phyloP scores from a whole-genome alignment of 2,113 vertebrate genomes.

The Carollia perspicillata region DNA sequence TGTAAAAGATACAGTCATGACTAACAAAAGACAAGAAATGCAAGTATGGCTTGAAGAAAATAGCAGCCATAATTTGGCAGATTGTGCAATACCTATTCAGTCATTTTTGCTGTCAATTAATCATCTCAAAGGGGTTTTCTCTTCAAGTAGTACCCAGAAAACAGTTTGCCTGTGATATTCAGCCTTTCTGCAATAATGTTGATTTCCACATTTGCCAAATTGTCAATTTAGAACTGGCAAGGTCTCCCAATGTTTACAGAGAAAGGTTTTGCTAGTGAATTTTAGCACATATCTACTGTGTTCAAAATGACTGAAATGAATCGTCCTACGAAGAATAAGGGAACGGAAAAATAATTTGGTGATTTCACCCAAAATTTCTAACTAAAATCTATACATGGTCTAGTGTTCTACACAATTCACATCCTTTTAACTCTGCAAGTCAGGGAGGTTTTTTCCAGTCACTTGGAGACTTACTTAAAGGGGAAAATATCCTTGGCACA shows the following conservation, averaged over 20 bases:
- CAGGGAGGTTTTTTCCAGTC: neutral
- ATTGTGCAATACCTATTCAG: neutral
- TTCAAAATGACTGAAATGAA: neutral
- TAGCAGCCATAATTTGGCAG: neutral
- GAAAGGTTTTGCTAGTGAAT: neutral
- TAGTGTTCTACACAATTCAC: neutral
- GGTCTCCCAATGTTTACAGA: neutral
- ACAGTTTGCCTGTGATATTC: neutral
- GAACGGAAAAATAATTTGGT: neutral
- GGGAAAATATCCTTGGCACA: neutral
- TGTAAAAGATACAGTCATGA: neutral
- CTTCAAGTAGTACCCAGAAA: neutral
- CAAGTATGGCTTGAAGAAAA: neutral
- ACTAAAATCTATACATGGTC: neutral
- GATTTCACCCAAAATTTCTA: neutral
- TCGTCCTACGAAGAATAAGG: neutral
- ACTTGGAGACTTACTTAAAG: constrained; percentile 23
- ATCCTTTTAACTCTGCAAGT: neutral
- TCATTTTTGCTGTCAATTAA: neutral
- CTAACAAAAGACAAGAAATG: neutral
- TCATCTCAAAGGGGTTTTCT: neutral
- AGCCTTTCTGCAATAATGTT: neutral
- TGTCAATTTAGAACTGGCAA: constrained; percentile 21
- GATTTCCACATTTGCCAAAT: constrained; percentile 15
- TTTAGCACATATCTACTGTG: neutral